Evolutionary conservation across 2,113 vertebrate species (phyloP), one percentile per base, ranked within the genome.

Genomic region (Lucifuga dentata): DNA sequence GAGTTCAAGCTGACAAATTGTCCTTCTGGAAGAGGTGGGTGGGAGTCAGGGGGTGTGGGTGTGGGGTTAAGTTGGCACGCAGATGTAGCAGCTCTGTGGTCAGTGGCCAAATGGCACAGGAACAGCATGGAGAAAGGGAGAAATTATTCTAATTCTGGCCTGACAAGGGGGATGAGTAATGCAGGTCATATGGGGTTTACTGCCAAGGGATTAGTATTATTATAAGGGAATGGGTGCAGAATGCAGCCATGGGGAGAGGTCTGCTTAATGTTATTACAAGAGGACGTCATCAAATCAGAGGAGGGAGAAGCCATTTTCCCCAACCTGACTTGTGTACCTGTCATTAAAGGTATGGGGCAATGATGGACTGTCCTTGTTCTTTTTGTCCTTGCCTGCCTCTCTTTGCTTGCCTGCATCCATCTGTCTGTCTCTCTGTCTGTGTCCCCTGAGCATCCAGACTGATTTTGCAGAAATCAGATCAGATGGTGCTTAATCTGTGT

Each of bases 141-240:
- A 75, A 83, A 83, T 78, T 40, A 85, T 89, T 76, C 84, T 87
- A 83, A 85, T 84, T 89, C 86, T 89, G 77, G 53, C 76, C 73
- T 89, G 88, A 90, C 83, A 63, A 78, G 79, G 60, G 83, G 88
- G 70, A 80, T 78, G 84, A 88, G 88, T 83, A 89, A 88, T 88
- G 79, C 86, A 87, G 89, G 90, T 91, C 90, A 91, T 83, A 77
- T 87, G 90, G 85, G 90, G 83, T 86, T 90, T 90, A 89, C 75
- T 19, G 78, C 77, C 76, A 74, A 61, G 57, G 84, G 89, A 90
- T 91, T 29, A 29, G 3, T 90, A 91, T 41, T 29, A 29, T 29
- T 90, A 91, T 41, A 73, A 76, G 71, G 70, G 76, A 78, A 78
- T 59, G 75, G 41, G 67, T 78, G 72, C 73, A 85, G 76, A 68